Base-by-base conservation (phyloP, 2,888 invertebrate species). In the Rugalucina vietnamica region DNA sequence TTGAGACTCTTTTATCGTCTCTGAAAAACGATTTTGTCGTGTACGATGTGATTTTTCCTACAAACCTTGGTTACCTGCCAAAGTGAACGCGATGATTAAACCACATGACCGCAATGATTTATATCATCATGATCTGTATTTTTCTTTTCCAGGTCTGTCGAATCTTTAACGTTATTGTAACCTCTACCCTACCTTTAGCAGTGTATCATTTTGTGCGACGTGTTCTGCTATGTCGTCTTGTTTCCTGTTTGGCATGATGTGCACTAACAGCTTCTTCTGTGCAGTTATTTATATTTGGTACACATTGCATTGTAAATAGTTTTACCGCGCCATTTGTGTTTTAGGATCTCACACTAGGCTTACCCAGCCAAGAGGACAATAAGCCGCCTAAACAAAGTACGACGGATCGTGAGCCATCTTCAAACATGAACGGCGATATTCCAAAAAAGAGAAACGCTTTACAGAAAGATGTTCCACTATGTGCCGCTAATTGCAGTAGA, bases 261-360 rank as follows among this genome's bases (percentile, higher is more conserved):
- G 86, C 90, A 50, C 82, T 93, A 65, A 81, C 84, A 27, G 89
- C 91, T 24, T 84, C 82, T 43, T 90, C 90, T 24, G 81, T 88
- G 0, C 91, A 90, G 43, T 81, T 93, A 34, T 82, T 89, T 8
- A 89, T 91, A 21, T 85, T 93, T 18, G 92, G 92, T 27, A 93
- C 92, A 1, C 93, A 93, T 78, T 90, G 92, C 0, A 80, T 93
- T 8, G 87, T 92, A n/a, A 92, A 92, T 86, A 92, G 92, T 75
- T 91, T 92, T 73, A 81, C 91, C 18, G 85, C 91, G 0, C 91
- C 93, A 2, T 86, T 91, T 36, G 50, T 92, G 27, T 89, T 93
- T 71, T 57, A 84, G 39, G 81, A 82, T 12, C 8, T 90, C 12
- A 32, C 80, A 29, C 32, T 86, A 10, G 75, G 79, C 37, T 27